A percentile compares a stretch with the other conserved stretches of the same genome.
Conservation (phyloP, 2,113 vertebrate species). For the Helogale parvula region DNA sequence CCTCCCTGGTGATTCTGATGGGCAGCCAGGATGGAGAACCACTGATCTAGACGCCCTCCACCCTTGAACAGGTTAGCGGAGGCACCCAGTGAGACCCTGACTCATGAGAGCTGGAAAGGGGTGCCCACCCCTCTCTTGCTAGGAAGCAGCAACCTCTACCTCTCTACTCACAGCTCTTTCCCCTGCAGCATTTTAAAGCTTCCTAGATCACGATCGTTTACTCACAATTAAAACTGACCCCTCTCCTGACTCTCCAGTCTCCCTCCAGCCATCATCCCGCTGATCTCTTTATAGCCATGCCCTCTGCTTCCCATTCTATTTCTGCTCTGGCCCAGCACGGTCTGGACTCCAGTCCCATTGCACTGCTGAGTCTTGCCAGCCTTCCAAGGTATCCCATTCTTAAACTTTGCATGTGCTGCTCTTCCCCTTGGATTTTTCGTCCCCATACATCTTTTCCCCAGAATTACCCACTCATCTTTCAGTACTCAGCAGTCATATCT, state of each 20-base stretch:
- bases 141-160: background rate
- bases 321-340: background rate
- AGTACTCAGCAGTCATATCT: background rate
- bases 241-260: background rate
- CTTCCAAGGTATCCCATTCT: background rate
- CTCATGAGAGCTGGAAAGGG: background rate
- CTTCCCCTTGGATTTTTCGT: background rate
- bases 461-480: background rate
- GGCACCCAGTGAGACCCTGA: background rate
- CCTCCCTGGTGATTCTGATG: background rate
- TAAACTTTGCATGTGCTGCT: background rate
- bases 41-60: background rate
- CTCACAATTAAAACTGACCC: background rate
- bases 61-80: background rate
- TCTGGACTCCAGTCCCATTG: background rate
- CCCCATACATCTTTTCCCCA: background rate
- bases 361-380: background rate
- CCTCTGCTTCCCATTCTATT: background rate
- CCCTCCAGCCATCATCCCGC: background rate
- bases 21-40: background rate
- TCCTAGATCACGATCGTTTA: background rate
- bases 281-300: background rate
- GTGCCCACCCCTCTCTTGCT: too few species aligned
- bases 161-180: background rate
- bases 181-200: background rate